These are phyloP conservation scores for Biston betularia DNA, from an alignment of 2,888 invertebrate genomes.

Conservation along the genomic window DNA sequence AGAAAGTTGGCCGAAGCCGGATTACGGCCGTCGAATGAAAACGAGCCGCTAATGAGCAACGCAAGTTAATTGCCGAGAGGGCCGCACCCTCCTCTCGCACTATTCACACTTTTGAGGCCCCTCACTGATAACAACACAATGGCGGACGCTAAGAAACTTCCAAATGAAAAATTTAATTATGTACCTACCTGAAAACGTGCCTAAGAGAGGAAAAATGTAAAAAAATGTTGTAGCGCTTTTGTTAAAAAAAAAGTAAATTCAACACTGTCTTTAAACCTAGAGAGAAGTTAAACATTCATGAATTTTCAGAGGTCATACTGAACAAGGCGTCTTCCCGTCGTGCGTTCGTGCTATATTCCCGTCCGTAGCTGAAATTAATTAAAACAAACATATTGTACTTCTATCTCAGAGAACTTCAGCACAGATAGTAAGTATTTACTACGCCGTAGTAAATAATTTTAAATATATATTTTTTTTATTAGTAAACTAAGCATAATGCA, in stretches of 20 bases:
- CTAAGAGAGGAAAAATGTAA: slow-evolving; percentile 27
- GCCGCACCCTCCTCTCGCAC: slow-evolving; percentile 53
- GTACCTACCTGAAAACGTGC: slow-evolving; percentile 24
- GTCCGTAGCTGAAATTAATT: slow-evolving; percentile 5
- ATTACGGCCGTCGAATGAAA: slow-evolving; percentile 77
- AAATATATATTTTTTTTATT: too few relatives aligned
- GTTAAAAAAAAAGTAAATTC: slow-evolving; percentile 26
- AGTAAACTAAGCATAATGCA: too few relatives aligned
- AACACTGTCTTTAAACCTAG: slow-evolving; percentile 13
- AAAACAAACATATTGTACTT: neutral
- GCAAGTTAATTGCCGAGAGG: slow-evolving; percentile 74
- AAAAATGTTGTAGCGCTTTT: slow-evolving; percentile 24
- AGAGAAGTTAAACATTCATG: slow-evolving; percentile 24
- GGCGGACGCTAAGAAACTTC: slow-evolving; percentile 55
- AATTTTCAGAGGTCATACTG: slow-evolving; percentile 11
- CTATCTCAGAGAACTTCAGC: too few relatives aligned
- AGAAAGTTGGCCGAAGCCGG: slow-evolving; percentile 67
- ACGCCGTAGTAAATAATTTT: too few relatives aligned
- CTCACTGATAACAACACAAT: slow-evolving; percentile 70
- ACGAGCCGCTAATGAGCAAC: slow-evolving; percentile 80
- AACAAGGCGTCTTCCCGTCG: slow-evolving; percentile 5
- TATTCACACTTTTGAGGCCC: slow-evolving; percentile 51
- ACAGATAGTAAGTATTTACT: neutral
- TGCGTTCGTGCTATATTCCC: slow-evolving; percentile 9
- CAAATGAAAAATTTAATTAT: slow-evolving; percentile 51